Base-by-base conservation (phyloP, 2,113 vertebrate species). In the Alosa alosa region DNA sequence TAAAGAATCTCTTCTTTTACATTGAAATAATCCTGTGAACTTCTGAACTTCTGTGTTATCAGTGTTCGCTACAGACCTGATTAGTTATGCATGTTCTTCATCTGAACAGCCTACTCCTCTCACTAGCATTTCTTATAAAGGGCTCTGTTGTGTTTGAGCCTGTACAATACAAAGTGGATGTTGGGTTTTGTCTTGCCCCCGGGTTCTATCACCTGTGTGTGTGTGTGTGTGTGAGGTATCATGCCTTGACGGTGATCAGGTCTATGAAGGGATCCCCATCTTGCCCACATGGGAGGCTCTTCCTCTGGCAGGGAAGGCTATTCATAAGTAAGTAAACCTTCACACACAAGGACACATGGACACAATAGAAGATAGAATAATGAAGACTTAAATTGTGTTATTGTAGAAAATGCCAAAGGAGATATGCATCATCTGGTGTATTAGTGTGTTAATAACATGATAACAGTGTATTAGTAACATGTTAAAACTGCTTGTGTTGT, bases 231-330 rank as follows among this genome's bases (percentile, higher is more conserved):
- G 6, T 55, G 82, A 55, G 68, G 20, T 41, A 10, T 49, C 7
- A 18, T 44, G 82, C 89, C 94, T 94, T 93, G 94, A 94, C 91
- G 81, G 18, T 84, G 15, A 46, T 0, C 89, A 99, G 98, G 95
- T 99, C 82, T 99, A 98, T 86, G 98, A 99, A 90, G 98, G 98
- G 86, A 97, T 98, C 86, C 97, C 97, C 0, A 96, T 99, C 84
- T 93, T 99, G 47, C 97, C 96, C 81, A 97, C 97, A 3, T 99
- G 98, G 98, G 98, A 97, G 68, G 97, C 98, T 6, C 94, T 99
- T 60, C 98, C 98, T 50, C 90, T 99, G 92, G 98, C 96, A 91
- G 98, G 98, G 90, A 99, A 97, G 91, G 95, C 97, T 39, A 97
- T 99, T 91, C 98, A 99, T 93, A 98, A 96, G 98, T 99, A 95